Base-by-base conservation (phyloP, 2,113 vertebrate genomes). In the Gymnogyps californianus region DNA sequence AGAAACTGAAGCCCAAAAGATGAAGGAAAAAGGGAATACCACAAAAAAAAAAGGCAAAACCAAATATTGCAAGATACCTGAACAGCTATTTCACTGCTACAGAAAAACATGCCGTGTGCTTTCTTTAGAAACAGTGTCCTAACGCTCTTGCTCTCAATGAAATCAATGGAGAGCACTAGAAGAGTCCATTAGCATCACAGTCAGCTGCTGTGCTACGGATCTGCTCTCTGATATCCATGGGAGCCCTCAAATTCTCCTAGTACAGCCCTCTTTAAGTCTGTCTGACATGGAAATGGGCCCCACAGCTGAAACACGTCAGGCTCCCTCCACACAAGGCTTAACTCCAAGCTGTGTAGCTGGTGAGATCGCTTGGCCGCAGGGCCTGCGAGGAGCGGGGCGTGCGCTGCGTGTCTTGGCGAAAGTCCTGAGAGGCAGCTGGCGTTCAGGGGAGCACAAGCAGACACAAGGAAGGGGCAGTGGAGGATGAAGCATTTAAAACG, bases 131-230 rank as follows among this genome's bases (percentile, higher is more conserved):
- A 47, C 32, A 66, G 75, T 79, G 66, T 83, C 54, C 49, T 40
- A 58, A 46, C 0, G 0, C 28, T 82, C 47, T 77, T 70, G 46
- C 82, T 95, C 88, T 90, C 54, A 20, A 49, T 44, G 40, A 90
- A 96, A 95, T 96, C 96, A 86, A 90, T 93, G 90, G 82, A 91
- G 49, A 83, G 51, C 78, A 17, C 90, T 65, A 54, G 79, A 88
- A 89, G 87, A 90, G 66, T 17, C 92, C 78, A 83, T 96, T 83
- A 96, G 49, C 74, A 88, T 83, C 85, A 34, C 40, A 94, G 84
- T 29, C 74, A 71, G 58, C 66, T 90, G 84, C 90, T 65, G 74
- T 38, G 85, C 84, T 83, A 31, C 67, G 89, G 87, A 85, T 93
- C 54, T 91, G 74, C 66, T 72, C 58, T 49, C 78, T 62, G 75